phyloP scores from a whole-genome alignment of 2,113 vertebrate genomes.

The Hiodon alosoides region DNA sequence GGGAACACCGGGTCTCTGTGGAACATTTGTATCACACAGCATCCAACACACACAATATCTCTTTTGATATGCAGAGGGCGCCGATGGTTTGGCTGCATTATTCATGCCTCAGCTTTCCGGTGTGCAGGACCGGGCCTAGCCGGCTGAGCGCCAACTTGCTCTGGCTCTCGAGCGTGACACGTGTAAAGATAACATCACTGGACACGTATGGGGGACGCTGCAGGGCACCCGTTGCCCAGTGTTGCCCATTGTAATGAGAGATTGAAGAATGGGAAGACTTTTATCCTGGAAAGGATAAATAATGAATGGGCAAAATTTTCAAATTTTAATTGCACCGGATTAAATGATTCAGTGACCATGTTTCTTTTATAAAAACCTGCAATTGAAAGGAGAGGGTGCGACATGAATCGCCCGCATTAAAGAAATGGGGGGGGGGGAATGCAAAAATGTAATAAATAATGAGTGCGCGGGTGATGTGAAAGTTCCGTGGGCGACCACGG shows the following conservation, averaged over 20 bases:
- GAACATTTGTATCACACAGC: too few relatives aligned
- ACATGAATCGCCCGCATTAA: background rate
- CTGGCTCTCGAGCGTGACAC: constrained; percentile 36
- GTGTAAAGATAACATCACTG: constrained; percentile 45
- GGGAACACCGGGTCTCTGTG: too few relatives aligned
- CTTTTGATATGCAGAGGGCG: too few relatives aligned
- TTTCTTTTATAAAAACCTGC: constrained; percentile 50
- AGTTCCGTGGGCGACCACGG: too few relatives aligned
- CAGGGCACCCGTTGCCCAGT: constrained; percentile 32
- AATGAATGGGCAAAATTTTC: constrained; percentile 66
- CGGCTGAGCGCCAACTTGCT: constrained; percentile 17
- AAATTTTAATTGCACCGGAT: constrained; percentile 63
- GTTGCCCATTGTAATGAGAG: constrained; percentile 59
- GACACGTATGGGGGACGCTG: constrained; percentile 42
- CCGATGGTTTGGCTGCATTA: constrained; percentile 53
- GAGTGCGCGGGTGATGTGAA: too few relatives aligned
- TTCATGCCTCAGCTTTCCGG: constrained; percentile 65
- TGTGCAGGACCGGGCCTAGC: constrained; percentile 36
- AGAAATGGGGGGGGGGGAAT: background rate
- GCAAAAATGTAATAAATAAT: too few relatives aligned
- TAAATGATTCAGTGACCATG: constrained; percentile 72
- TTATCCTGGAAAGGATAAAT: constrained; percentile 71
- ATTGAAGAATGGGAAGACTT: constrained; percentile 65
- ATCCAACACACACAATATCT: too few relatives aligned
- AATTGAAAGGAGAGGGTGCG: background rate